These are phyloP conservation scores for Thelaira solivaga DNA, from an alignment of 2,888 invertebrate genomes.

Conservation along the genomic window DNA sequence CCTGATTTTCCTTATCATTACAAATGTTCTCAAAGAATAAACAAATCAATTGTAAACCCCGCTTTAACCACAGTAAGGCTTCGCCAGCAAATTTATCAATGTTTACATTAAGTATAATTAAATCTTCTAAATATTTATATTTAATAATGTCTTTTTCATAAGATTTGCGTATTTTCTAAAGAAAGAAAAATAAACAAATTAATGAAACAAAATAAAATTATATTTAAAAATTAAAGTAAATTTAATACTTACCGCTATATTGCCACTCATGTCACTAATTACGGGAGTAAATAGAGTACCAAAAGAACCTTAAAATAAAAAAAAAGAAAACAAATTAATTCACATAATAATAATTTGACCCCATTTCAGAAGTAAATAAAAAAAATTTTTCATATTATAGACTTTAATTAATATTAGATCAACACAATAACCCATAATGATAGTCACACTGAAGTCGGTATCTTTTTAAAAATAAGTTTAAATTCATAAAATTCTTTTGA, in stretches of 20 bases:
- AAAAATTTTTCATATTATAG: no score
- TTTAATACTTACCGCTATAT: slow-evolving; percentile 81
- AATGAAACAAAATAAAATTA: background rate
- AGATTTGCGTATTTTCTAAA: slow-evolving; percentile 81
- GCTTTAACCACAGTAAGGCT: slow-evolving; percentile 86
- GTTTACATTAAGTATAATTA: slow-evolving; percentile 81
- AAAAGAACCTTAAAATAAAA: slow-evolving; percentile 81
- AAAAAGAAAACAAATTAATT: background rate
- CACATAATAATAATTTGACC: no score
- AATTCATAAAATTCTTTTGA: no score
- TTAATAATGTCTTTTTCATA: slow-evolving; percentile 79
- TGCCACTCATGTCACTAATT: slow-evolving; percentile 86
- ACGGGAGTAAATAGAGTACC: slow-evolving; percentile 86
- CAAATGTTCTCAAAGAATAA: slow-evolving; percentile 75
- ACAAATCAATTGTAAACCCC: slow-evolving; percentile 75
- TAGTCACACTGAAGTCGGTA: no score
- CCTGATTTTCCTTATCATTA: slow-evolving; percentile 72
- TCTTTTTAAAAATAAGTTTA: no score
- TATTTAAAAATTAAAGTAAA: background rate
- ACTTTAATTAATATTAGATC: no score
- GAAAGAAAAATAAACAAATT: slow-evolving; percentile 48
- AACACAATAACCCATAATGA: no score
- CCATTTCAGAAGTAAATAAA: no score
- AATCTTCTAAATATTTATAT: slow-evolving; percentile 82
- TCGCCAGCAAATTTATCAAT: slow-evolving; percentile 80